phyloP scores from a whole-genome alignment of 64 coral and sea anemone genomes.

The Stichodactyla mertensii region DNA sequence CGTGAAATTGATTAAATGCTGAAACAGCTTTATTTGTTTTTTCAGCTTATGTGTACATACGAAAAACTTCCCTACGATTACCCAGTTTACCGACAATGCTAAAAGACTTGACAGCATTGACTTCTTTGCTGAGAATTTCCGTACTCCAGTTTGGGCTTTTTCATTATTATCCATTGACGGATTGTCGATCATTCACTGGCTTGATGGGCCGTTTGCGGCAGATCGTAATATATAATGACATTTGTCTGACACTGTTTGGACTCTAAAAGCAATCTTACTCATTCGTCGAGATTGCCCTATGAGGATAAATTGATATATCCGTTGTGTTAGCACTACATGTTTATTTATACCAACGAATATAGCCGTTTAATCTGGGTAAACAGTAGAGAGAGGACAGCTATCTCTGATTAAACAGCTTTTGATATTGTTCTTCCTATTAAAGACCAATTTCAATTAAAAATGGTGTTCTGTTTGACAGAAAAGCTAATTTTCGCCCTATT shows the following conservation, averaged over 20 bases:
- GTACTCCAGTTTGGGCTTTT: too few relatives aligned
- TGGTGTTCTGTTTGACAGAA: not conserved
- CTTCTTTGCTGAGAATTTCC: not conserved
- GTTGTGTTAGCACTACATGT: not conserved
- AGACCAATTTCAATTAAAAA: conserved; percentile 12
- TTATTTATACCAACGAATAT: not conserved
- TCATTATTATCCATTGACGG: too few relatives aligned
- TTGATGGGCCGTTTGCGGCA: not conserved
- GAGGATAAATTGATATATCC: not conserved
- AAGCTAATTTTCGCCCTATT: not conserved
- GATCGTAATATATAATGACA: not conserved
- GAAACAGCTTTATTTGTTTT: not conserved
- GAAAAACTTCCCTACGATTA: not conserved
- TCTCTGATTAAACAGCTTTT: not conserved
- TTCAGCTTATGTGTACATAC: not conserved
- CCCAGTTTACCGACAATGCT: not conserved
- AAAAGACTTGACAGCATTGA: not conserved
- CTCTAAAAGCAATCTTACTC: not conserved
- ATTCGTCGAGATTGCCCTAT: not conserved
- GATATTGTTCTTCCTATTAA: not conserved
- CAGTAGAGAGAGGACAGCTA: not conserved
- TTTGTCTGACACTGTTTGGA: not conserved
- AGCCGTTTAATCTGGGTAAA: not conserved
- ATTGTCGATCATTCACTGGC: not conserved
- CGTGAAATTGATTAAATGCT: not conserved